These are phyloP conservation scores for Cabera pusaria DNA, from an alignment of 2,888 invertebrate species.

Conservation along the genomic window DNA sequence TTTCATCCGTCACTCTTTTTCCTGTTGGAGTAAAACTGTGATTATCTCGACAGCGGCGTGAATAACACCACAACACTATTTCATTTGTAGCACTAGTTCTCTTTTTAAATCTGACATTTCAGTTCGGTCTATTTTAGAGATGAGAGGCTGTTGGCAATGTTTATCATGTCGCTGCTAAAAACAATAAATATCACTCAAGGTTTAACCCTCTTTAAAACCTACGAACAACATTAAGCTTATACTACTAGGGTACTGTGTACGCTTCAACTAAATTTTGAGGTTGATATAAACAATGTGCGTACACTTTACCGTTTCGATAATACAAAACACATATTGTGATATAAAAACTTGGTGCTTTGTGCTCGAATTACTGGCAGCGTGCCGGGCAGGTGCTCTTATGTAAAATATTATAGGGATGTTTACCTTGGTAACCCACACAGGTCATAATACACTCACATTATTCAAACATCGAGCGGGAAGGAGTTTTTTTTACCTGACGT, in stretches of 20 bases:
- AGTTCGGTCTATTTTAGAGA: not conserved
- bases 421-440: conserved; percentile 70
- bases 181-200: conserved; percentile 51
- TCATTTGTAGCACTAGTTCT: too few relatives aligned
- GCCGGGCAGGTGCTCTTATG: conserved; percentile 82
- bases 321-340: conserved; percentile 82
- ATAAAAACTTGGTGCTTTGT: conserved; percentile 81
- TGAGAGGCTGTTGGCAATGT: conserved; percentile 1
- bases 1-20: conserved; percentile 66
- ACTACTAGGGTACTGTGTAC: conserved; percentile 73
- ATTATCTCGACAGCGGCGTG: conserved; percentile 57
- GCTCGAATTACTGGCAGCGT: conserved; percentile 82
- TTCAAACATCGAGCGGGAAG: conserved; percentile 46
- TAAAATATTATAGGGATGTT: conserved; percentile 73
- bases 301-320: conserved; percentile 75
- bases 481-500: too few relatives aligned
- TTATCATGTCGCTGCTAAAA: conserved; percentile 37
- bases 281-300: conserved; percentile 42
- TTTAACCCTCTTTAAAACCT: conserved; percentile 62
- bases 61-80: conserved; percentile 23
- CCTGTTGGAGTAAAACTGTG: conserved; percentile 62
- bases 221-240: conserved; percentile 78
- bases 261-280: conserved; percentile 36
- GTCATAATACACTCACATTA: conserved; percentile 57
- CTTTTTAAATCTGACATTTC: not conserved